Conservation (phyloP, 2,113 vertebrate genomes). For the Toxotes chatareus region DNA sequence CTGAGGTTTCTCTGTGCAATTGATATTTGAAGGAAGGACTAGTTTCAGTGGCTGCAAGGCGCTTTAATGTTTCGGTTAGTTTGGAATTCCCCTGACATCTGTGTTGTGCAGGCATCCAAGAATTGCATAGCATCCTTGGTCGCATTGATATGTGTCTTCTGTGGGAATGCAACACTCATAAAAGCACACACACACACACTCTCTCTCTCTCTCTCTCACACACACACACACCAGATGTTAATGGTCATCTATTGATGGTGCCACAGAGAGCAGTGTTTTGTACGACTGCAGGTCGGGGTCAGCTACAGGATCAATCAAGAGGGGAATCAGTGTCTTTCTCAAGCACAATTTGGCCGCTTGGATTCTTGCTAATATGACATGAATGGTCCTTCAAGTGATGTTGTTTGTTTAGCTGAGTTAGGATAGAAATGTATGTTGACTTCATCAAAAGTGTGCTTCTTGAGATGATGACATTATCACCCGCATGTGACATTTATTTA, state of each 20-base stretch:
- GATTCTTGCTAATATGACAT: not conserved
- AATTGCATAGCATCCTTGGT: slow-evolving; percentile 33
- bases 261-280: slow-evolving; percentile 22
- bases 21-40: not conserved
- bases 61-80: not conserved
- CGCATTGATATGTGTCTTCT: slow-evolving; percentile 26
- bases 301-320: slow-evolving; percentile 30
- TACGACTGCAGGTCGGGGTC: slow-evolving; percentile 22
- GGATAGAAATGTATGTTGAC: not conserved
- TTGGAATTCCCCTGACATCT: slow-evolving; percentile 1
- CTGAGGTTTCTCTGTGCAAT: not conserved
- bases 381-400: slow-evolving; percentile 4
- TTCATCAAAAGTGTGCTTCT: not conserved
- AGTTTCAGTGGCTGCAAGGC: not conserved
- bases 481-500: not conserved
- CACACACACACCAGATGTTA: slow-evolving; percentile 40
- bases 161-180: slow-evolving; percentile 37
- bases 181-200: slow-evolving; percentile 8
- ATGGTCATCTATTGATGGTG: slow-evolving; percentile 25
- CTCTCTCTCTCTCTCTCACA: too few relatives aligned
- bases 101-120: slow-evolving; percentile 18
- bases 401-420: slow-evolving; percentile 10
- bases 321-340: slow-evolving; percentile 31
- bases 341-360: slow-evolving; percentile 1
- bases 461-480: not conserved